Conservation (phyloP, 2,113 vertebrate genomes). For the Rhagologus leucostigma region DNA sequence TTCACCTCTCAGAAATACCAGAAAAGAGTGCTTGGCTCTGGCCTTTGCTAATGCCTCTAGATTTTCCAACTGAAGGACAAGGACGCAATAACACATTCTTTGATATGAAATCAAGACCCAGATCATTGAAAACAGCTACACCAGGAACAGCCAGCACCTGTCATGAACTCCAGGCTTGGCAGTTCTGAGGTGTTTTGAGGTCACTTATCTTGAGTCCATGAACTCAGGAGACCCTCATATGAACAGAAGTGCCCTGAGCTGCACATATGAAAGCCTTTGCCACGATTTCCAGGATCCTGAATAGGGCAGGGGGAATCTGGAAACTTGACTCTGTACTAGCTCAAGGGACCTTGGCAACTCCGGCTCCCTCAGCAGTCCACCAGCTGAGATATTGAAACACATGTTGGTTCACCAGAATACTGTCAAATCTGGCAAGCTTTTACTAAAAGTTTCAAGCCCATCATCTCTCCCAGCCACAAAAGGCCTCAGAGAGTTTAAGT, state of each 20-base stretch:
- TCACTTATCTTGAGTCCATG: not conserved
- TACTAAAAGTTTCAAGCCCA: not conserved
- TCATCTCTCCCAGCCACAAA: not conserved
- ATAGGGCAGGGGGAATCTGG: not conserved
- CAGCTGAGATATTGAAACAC: not conserved
- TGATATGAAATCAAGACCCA: not conserved
- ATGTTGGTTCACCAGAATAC: not conserved
- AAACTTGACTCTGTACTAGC: not conserved
- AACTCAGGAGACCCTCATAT: not conserved
- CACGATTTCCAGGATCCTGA: not conserved
- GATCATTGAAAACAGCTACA: not conserved
- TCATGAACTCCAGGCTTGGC: not conserved
- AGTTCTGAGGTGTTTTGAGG: not conserved
- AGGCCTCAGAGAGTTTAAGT: not conserved
- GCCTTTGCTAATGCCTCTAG: not conserved
- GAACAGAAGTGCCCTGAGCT: not conserved
- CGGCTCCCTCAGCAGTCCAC: not conserved
- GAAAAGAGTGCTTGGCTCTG: not conserved
- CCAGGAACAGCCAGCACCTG: not conserved
- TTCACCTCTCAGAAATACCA: not conserved
- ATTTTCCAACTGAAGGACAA: not conserved
- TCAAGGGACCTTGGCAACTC: not conserved
- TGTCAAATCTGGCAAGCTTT: not conserved
- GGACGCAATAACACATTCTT: not conserved
- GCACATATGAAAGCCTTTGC: not conserved